Conservation (phyloP, 1,140 invertebrate species). For the Trichonephila clavata region DNA sequence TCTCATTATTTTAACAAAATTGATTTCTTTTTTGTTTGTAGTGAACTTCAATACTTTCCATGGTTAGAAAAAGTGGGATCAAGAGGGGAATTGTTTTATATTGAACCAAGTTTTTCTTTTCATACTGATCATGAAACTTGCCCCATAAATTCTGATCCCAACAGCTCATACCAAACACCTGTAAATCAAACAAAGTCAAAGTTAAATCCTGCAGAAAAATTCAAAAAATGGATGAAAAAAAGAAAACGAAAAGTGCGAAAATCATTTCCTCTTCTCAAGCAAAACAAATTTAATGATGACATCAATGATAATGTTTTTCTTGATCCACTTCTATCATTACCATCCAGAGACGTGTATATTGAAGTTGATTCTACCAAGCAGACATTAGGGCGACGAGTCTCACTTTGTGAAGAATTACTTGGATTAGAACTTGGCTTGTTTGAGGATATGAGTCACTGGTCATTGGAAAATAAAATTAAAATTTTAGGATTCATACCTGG, state of each 20-base stretch:
- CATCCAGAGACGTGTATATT: conserved; percentile 15
- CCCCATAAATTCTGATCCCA: neutral
- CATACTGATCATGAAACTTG: neutral
- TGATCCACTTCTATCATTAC: conserved; percentile 8
- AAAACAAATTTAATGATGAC: conserved; percentile 2
- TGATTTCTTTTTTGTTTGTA: conserved; percentile 9
- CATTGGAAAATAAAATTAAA: conserved; percentile 16
- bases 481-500: neutral
- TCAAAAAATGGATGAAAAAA: conserved; percentile 61
- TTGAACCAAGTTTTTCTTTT: conserved; percentile 22
- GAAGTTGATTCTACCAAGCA: conserved; percentile 14
- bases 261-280: conserved; percentile 26
- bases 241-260: conserved; percentile 34
- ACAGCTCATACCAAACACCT: neutral
- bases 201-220: conserved; percentile 53
- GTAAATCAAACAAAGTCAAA: neutral
- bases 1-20: too few species aligned
- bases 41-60: conserved; percentile 30
- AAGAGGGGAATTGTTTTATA: conserved; percentile 56
- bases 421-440: conserved; percentile 46
- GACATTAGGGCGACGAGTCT: conserved; percentile 7
- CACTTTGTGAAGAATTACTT: conserved; percentile 41
- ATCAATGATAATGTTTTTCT: conserved; percentile 28
- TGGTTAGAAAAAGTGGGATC: conserved; percentile 60
- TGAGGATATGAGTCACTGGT: neutral